Conservation (phyloP, 2,797 vertebrate species). For the Melopsittacus undulatus region DNA sequence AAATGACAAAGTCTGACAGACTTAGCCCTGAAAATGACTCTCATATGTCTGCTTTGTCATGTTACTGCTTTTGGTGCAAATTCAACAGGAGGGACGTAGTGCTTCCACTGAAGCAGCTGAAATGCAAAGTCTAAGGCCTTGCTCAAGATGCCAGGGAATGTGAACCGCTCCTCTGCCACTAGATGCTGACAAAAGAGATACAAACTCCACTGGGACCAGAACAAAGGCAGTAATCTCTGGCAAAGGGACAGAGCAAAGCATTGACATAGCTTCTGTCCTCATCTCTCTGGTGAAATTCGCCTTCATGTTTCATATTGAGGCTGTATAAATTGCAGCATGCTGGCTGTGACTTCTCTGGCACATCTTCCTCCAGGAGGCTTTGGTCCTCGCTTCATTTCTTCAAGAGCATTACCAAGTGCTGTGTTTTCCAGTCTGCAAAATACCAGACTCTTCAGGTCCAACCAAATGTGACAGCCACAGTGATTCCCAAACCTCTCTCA, state of each 20-base stretch:
- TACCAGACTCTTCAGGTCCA: background rate
- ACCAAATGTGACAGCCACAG: background rate
- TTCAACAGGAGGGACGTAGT: background rate
- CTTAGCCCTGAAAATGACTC: background rate
- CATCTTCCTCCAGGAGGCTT: background rate
- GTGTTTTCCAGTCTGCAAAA: background rate
- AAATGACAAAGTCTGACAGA: background rate
- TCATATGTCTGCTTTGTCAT: background rate
- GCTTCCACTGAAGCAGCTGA: background rate
- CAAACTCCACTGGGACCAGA: background rate
- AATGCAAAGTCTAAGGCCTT: background rate
- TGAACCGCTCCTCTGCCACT: background rate
- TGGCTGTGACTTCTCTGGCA: background rate
- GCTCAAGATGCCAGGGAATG: background rate
- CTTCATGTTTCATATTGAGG: background rate
- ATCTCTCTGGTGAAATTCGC: background rate
- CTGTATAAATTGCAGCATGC: background rate
- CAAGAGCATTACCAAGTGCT: background rate
- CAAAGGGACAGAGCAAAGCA: background rate
- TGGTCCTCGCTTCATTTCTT: background rate
- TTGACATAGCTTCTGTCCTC: background rate
- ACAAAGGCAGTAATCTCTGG: background rate
- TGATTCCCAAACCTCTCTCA: fast-evolving
- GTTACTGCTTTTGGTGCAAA: background rate
- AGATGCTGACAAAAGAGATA: background rate